A percentile compares a stretch with the other conserved stretches of the same genome.
Conservation (phyloP, 2,113 vertebrate species). For the Leptodactylus fuscus region DNA sequence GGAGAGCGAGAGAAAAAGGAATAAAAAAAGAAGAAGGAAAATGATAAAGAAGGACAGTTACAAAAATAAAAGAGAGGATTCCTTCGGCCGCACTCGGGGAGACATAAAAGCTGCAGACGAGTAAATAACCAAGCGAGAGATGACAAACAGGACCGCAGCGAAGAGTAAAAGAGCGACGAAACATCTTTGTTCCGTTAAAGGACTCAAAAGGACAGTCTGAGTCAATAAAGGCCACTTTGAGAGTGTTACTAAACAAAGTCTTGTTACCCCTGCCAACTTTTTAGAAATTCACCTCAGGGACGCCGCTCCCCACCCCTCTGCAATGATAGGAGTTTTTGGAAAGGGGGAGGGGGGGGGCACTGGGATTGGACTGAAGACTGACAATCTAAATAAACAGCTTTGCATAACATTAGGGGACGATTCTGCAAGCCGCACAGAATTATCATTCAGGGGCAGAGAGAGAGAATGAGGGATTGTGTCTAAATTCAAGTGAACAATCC, state of each 20-base stretch:
- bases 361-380: constrained; percentile 14
- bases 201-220: constrained; percentile 69
- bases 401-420: constrained; percentile 54
- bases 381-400: constrained; percentile 58
- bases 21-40: constrained; percentile 61
- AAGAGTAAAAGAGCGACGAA: constrained; percentile 56
- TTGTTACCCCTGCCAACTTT: constrained; percentile 60
- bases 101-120: constrained; percentile 64
- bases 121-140: constrained; percentile 60
- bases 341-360: not conserved
- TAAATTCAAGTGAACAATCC: constrained; percentile 29
- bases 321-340: constrained; percentile 50
- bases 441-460: constrained; percentile 28
- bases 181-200: constrained; percentile 48
- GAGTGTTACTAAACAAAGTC: constrained; percentile 78
- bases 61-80: constrained; percentile 62
- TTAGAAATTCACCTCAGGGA: constrained; percentile 44
- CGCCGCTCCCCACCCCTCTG: constrained; percentile 63
- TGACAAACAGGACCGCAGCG: constrained; percentile 57
- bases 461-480: constrained; percentile 25
- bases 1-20: constrained; percentile 44
- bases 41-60: constrained; percentile 61
- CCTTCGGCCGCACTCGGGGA: constrained; percentile 59
- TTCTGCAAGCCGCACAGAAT: constrained; percentile 19
- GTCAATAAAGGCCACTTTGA: constrained; percentile 74